These are phyloP conservation scores for Pitangus sulphuratus DNA, from an alignment of 2,797 vertebrate species.

Conservation along the genomic window DNA sequence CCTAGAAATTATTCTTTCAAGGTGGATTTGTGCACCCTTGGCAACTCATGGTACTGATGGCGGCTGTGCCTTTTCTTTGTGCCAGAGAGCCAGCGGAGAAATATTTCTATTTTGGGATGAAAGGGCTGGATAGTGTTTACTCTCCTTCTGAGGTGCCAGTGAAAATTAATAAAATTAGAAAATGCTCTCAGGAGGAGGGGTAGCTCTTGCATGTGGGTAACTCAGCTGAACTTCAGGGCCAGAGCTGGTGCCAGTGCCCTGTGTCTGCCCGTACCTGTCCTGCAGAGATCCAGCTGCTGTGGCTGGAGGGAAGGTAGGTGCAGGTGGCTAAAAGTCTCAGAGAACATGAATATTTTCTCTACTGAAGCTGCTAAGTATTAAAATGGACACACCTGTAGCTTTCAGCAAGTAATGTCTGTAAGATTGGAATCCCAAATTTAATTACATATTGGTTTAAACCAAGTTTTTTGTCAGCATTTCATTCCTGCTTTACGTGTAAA, in stretches of 20 bases:
- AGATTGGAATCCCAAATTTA: background rate
- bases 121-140: background rate
- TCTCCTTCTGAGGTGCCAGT: background rate
- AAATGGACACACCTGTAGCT: background rate
- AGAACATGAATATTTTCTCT: background rate
- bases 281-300: fast-evolving
- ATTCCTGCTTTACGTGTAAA: background rate
- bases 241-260: background rate
- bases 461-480: background rate
- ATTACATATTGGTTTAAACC: background rate
- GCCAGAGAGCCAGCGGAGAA: background rate
- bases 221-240: background rate
- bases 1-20: fast-evolving
- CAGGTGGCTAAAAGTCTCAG: background rate
- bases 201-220: fast-evolving
- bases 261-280: fast-evolving
- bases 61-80: background rate
- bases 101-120: background rate
- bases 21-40: background rate
- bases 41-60: too few species aligned
- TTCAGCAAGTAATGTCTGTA: background rate
- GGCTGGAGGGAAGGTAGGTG: background rate
- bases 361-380: background rate
- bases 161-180: fast-evolving
- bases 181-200: background rate